These are phyloP conservation scores for Eurystomus gularis DNA, from an alignment of 2,113 vertebrate genomes.

Conservation along the genomic window DNA sequence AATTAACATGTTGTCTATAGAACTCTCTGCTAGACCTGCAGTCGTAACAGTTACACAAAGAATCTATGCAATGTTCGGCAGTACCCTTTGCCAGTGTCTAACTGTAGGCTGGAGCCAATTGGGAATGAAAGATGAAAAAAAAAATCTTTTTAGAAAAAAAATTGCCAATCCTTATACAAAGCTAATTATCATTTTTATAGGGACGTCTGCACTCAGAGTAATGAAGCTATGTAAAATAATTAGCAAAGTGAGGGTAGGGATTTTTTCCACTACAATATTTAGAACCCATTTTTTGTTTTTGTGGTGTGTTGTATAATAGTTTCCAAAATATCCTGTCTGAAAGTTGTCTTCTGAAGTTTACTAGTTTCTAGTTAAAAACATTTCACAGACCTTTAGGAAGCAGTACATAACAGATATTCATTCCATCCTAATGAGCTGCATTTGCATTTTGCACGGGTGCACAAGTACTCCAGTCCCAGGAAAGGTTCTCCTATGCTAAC, in stretches of 20 bases:
- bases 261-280: background rate
- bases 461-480: background rate
- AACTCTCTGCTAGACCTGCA: background rate
- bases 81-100: background rate
- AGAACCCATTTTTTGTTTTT: background rate
- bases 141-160: too few species aligned
- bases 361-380: background rate
- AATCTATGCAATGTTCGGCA: background rate
- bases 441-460: background rate
- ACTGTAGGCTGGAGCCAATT: background rate
- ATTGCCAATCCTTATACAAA: background rate
- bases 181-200: background rate
- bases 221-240: background rate
- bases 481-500: background rate
- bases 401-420: background rate
- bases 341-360: background rate
- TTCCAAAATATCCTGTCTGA: background rate
- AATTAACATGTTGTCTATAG: background rate
- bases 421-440: background rate
- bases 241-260: accelerated
- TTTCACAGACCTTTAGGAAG: background rate
- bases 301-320: accelerated
- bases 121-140: background rate
- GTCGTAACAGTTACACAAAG: accelerated
- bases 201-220: background rate